Conservation (phyloP, 2,888 invertebrate genomes). For the Cataglyphis cursor region DNA sequence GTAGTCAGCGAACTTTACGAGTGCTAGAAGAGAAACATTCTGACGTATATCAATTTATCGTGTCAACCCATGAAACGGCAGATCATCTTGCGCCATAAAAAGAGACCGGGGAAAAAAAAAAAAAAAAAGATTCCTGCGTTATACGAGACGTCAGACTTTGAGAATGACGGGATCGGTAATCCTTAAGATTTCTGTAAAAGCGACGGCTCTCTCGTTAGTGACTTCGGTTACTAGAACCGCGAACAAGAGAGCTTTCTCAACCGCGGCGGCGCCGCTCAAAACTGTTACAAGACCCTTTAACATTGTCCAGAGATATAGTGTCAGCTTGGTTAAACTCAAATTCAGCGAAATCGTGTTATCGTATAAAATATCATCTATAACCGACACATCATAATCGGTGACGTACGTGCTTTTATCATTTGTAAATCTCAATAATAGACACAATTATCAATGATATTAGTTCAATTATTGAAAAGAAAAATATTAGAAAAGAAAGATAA, state of each 20-base stretch:
- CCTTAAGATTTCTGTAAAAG: slow-evolving; percentile 65
- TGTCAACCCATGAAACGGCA: slow-evolving; percentile 31
- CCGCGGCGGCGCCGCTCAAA: slow-evolving; percentile 50
- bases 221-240: slow-evolving; percentile 65
- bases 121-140: slow-evolving; percentile 23
- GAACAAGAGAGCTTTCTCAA: slow-evolving; percentile 70
- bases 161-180: slow-evolving; percentile 54
- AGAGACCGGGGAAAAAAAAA: not conserved
- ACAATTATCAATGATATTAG: not conserved
- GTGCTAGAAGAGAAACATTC: slow-evolving; percentile 15
- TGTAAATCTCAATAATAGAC: not conserved
- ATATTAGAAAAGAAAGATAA: not conserved
- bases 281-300: slow-evolving; percentile 59
- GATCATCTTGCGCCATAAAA: slow-evolving; percentile 28
- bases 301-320: slow-evolving; percentile 65
- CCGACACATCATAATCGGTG: not conserved
- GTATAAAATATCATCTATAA: not conserved
- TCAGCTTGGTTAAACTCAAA: slow-evolving; percentile 37
- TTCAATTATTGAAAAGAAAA: not conserved
- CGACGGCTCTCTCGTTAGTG: slow-evolving; percentile 58
- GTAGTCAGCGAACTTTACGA: not conserved
- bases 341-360: slow-evolving; percentile 29
- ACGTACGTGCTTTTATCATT: not conserved
- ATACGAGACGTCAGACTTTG: slow-evolving; percentile 41
- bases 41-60: slow-evolving; percentile 51